Conservation (phyloP, 2,113 vertebrate genomes). For the Amphilophus citrinellus region DNA sequence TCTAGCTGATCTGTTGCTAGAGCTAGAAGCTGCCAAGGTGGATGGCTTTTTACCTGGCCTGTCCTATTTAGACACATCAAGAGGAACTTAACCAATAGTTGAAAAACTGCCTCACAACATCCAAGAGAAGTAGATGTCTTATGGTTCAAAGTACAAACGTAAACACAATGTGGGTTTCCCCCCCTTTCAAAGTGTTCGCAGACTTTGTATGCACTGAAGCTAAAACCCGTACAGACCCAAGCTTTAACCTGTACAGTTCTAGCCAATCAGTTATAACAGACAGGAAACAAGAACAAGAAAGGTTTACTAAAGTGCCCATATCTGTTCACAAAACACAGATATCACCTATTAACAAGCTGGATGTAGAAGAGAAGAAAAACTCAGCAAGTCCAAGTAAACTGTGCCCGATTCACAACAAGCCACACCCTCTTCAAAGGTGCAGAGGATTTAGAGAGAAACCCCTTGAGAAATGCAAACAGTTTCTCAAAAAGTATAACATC, state of each 20-base stretch:
- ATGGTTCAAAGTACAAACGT: not conserved
- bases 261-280: not conserved
- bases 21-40: not conserved
- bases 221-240: no score
- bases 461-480: no score
- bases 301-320: not conserved
- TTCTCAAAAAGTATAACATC: no score
- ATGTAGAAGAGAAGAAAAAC: not conserved
- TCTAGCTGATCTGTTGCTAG: not conserved
- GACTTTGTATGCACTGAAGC: no score
- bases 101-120: no score
- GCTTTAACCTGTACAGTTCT: no score
- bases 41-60: not conserved
- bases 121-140: not conserved
- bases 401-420: not conserved
- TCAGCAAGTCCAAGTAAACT: not conserved
- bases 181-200: no score
- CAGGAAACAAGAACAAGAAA: no score
- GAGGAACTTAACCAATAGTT: not conserved
- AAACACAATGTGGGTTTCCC: no score
- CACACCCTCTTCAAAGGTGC: no score
- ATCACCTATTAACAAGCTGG: no score
- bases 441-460: no score
- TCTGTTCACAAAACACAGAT: not conserved
- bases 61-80: not conserved